Evolutionary conservation across 1,140 invertebrate species (phyloP).

Genomic region (Drosophila pachea): DNA sequence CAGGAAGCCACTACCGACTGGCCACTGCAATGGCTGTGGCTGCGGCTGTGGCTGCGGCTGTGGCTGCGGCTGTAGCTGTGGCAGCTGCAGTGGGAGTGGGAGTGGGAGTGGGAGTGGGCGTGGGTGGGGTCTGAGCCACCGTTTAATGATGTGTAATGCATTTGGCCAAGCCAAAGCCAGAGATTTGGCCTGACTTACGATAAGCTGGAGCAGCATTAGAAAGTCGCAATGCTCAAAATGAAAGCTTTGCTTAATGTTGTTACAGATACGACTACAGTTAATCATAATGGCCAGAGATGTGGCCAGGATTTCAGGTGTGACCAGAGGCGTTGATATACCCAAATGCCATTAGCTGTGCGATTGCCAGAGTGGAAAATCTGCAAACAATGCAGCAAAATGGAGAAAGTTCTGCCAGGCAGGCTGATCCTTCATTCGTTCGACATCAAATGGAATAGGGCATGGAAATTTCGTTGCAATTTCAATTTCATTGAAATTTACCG

Average conservation of each 20-base stretch:
- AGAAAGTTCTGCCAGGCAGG: neutral
- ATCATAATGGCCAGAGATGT: conserved; percentile 3
- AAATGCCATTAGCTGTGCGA: conserved; percentile 6
- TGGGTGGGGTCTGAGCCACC: conserved; percentile 28
- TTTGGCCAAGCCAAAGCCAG: conserved; percentile 18
- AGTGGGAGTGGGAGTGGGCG: neutral
- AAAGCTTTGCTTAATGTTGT: conserved; percentile 30
- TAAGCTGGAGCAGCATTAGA: conserved; percentile 34
- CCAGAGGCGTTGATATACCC: conserved; percentile 11
- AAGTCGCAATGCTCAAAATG: conserved; percentile 24
- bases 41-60: neutral
- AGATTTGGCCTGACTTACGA: conserved; percentile 7
- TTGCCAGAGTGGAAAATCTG: neutral
- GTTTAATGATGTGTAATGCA: conserved; percentile 48
- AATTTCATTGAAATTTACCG: neutral
- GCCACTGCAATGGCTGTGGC: neutral
- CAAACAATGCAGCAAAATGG: neutral
- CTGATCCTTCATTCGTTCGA: too few relatives aligned
- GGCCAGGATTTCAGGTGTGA: conserved; percentile 1
- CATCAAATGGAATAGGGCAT: neutral
- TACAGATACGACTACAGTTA: conserved; percentile 23
- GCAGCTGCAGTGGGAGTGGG: neutral
- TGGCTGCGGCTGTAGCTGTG: too few relatives aligned
- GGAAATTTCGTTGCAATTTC: neutral
- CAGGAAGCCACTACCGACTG: conserved; percentile 24